Conservation (phyloP, 2,888 invertebrate species). For the Drosophila crucigera region DNA sequence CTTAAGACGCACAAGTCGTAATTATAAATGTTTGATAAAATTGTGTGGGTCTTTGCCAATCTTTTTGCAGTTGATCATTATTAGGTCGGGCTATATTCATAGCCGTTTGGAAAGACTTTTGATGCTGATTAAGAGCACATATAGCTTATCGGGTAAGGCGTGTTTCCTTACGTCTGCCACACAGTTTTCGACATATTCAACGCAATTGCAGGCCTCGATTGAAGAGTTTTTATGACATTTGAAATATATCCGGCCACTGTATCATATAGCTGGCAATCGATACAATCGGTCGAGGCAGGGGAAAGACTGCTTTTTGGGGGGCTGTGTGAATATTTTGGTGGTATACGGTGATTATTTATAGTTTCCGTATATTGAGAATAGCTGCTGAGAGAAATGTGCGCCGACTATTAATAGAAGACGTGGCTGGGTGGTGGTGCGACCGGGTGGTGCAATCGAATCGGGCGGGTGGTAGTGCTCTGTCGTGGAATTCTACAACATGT, state of each 20-base stretch:
- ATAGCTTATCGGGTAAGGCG: neutral
- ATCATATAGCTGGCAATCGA: neutral
- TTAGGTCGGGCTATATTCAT: neutral
- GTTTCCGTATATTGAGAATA: constrained; percentile 42
- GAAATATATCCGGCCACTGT: neutral
- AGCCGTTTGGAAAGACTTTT: neutral
- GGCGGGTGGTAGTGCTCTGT: constrained; percentile 3
- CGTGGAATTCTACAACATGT: constrained; percentile 31
- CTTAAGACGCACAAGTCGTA: neutral
- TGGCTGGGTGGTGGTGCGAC: constrained; percentile 1
- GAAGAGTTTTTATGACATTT: neutral
- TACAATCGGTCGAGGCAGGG: neutral
- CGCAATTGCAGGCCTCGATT: neutral
- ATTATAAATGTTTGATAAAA: neutral
- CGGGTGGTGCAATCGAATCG: neutral
- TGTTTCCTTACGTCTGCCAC: no score
- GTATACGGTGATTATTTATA: constrained; percentile 56
- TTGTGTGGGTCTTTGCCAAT: neutral
- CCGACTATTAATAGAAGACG: constrained; percentile 36
- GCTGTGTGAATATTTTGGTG: neutral
- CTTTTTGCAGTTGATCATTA: neutral
- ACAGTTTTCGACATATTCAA: no score
- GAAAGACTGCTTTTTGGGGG: neutral
- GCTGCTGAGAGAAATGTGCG: constrained; percentile 22
- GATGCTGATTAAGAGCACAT: neutral